Conservation (phyloP, 2,113 vertebrate genomes). For the Pseudopipra pipra region DNA sequence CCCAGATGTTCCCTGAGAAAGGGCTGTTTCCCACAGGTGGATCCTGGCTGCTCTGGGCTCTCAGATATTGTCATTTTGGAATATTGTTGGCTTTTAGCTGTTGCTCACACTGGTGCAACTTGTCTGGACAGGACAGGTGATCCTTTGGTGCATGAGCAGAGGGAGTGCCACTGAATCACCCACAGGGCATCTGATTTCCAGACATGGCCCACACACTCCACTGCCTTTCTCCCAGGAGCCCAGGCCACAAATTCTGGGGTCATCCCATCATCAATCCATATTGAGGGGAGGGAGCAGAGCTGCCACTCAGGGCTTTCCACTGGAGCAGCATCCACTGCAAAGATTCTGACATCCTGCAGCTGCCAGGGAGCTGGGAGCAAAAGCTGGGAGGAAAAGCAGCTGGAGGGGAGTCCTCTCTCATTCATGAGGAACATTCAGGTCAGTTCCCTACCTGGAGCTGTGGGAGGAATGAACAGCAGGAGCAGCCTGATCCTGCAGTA, state of each 20-base stretch:
- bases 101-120: background rate
- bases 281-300: background rate
- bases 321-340: background rate
- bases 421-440: background rate
- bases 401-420: background rate
- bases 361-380: background rate
- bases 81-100: background rate
- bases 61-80: background rate
- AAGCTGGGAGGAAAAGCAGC: background rate
- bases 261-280: rapidly evolving
- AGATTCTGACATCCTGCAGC: background rate
- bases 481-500: background rate
- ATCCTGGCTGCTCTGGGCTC: background rate
- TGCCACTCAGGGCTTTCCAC: background rate
- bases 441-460: background rate
- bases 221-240: background rate
- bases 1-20: background rate
- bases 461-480: background rate
- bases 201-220: background rate
- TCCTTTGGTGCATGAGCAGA: background rate
- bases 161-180: slow-evolving; percentile 48
- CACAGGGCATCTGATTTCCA: slow-evolving; percentile 2
- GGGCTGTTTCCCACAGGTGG: background rate
- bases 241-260: background rate
- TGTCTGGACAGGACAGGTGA: slow-evolving; percentile 24